Conservation (phyloP, 2,113 vertebrate genomes). For the Balaeniceps rex region DNA sequence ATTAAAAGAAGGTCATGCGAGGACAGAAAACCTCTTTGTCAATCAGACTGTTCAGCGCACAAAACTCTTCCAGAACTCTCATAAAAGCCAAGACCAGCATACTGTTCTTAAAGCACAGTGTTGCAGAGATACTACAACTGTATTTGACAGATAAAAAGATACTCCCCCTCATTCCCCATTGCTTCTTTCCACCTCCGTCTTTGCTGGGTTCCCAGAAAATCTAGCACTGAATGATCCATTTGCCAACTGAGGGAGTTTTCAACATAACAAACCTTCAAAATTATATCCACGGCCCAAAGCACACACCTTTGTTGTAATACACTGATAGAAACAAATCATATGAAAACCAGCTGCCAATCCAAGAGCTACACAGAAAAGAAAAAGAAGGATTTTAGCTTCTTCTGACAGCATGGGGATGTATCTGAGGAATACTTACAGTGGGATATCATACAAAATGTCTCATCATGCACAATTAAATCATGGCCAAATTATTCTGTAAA, state of each 20-base stretch:
- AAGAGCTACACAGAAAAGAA: background rate
- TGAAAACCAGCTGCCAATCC: background rate
- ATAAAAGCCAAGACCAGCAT: constrained; percentile 3
- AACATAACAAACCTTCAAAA: background rate
- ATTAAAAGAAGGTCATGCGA: constrained; percentile 53
- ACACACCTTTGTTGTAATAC: background rate
- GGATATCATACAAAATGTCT: background rate
- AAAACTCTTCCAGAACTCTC: constrained; percentile 51
- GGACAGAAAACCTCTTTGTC: constrained; percentile 60
- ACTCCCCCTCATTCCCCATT: background rate
- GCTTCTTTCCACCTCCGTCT: background rate
- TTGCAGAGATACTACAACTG: constrained; percentile 27
- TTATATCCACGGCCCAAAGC: background rate
- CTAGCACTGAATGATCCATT: background rate
- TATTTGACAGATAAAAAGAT: constrained; percentile 23
- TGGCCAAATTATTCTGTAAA: background rate
- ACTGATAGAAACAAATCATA: background rate
- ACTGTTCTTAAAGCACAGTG: background rate
- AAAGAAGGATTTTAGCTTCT: background rate
- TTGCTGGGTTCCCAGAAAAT: constrained; percentile 24
- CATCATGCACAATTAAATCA: background rate
- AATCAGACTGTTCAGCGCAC: constrained; percentile 19
- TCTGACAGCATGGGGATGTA: background rate
- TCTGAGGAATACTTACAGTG: background rate
- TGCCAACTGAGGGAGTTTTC: constrained; percentile 1